These are phyloP conservation scores for Chouioia cunea DNA, from an alignment of 2,888 invertebrate species.

Conservation along the genomic window DNA sequence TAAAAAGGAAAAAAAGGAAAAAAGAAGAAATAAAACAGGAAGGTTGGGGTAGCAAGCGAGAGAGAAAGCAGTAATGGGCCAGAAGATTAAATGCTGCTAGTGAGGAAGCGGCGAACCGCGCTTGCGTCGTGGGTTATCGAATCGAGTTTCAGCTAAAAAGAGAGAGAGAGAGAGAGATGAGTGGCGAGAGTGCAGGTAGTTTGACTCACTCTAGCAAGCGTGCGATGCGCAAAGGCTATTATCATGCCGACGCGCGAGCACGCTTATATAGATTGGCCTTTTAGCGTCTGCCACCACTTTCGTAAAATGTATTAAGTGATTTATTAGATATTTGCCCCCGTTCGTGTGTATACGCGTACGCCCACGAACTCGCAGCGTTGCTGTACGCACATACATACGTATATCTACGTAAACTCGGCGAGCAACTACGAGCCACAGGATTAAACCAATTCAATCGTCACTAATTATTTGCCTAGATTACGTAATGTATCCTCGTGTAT, in stretches of 20 bases:
- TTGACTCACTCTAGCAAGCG: slow-evolving; percentile 6
- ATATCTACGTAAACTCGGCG: neutral
- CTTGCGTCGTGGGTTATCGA: slow-evolving; percentile 38
- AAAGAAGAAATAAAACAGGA: slow-evolving; percentile 3
- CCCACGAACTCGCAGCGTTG: too few species aligned
- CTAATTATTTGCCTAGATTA: slow-evolving; percentile 34
- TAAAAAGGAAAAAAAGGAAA: neutral
- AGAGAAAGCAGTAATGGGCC: slow-evolving; percentile 40
- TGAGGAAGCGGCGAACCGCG: slow-evolving; percentile 32
- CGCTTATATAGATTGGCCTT: slow-evolving; percentile 56
- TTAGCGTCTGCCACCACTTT: slow-evolving; percentile 58
- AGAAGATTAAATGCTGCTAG: slow-evolving; percentile 38
- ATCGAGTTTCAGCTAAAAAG: slow-evolving; percentile 44
- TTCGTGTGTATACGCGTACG: slow-evolving; percentile 32
- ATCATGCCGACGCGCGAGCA: slow-evolving; percentile 33
- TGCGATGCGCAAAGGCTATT: slow-evolving; percentile 30
- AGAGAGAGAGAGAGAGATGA: slow-evolving; percentile 18
- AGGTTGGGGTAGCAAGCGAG: neutral
- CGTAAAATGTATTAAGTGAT: slow-evolving; percentile 62
- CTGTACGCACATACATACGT: neutral
- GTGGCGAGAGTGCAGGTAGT: slow-evolving; percentile 15
- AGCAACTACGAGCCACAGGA: neutral
- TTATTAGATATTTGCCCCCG: slow-evolving; percentile 63
- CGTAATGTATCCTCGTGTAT: slow-evolving; percentile 17
- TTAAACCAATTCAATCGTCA: neutral